Conservation (phyloP, 1,140 invertebrate species). For the Lordiphosa mommai region DNA sequence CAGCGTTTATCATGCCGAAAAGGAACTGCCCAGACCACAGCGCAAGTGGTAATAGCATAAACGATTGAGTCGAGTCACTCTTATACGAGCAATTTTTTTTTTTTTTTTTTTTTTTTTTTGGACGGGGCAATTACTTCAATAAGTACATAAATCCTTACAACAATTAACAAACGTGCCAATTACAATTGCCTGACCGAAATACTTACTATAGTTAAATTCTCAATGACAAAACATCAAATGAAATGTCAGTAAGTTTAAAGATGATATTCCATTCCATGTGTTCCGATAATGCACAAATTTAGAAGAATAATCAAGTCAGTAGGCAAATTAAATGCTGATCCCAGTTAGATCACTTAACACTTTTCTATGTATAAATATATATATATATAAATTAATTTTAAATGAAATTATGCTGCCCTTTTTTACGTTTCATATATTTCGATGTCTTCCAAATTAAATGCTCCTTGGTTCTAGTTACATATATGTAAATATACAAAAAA, state of each 20-base stretch:
- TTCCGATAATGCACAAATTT: no score
- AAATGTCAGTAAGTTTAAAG: not conserved
- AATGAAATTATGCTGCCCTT: constrained; percentile 1
- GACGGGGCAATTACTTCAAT: constrained; percentile 8
- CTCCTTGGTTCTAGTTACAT: no score
- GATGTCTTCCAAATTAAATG: no score
- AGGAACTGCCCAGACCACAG: constrained; percentile 33
- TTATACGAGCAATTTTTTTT: constrained; percentile 3
- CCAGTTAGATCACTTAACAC: not conserved
- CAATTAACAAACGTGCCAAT: constrained; percentile 66
- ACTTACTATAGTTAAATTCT: constrained; percentile 9
- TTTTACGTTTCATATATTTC: constrained; percentile 1
- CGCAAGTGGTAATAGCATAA: constrained; percentile 45
- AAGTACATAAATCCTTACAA: constrained; percentile 14
- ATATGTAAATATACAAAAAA: constrained; percentile 2
- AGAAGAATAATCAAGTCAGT: not conserved
- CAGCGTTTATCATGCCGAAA: constrained; percentile 50
- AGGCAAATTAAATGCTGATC: not conserved
- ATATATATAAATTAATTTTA: not conserved
- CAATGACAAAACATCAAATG: not conserved
- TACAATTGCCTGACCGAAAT: constrained; percentile 57
- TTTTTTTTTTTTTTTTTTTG: constrained; percentile 22
- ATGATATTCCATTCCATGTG: not conserved
- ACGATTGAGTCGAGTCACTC: constrained; percentile 7
- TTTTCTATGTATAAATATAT: constrained; percentile 2